phyloP scores from a whole-genome alignment of 2,113 vertebrate genomes.

The Corythaixoides concolor region DNA sequence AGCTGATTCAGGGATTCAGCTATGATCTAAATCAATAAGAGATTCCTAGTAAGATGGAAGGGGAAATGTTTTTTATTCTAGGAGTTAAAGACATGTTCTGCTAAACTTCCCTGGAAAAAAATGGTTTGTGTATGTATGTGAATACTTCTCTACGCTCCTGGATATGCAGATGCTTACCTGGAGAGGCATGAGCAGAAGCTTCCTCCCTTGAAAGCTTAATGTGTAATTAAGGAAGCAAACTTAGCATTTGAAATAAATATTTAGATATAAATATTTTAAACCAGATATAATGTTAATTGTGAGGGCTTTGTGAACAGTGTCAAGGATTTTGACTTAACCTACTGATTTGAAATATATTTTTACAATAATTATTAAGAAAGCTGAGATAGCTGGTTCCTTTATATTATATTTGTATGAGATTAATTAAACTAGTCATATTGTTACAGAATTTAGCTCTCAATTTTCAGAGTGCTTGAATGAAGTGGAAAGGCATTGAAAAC shows the following conservation, averaged over 20 bases:
- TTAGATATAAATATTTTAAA: background rate
- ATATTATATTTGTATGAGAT: constrained; percentile 30
- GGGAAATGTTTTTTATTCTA: background rate
- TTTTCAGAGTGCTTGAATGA: constrained; percentile 62
- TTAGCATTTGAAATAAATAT: background rate
- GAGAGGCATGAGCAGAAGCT: background rate
- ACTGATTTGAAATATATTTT: constrained; percentile 18
- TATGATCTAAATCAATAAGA: background rate
- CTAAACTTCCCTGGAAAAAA: background rate
- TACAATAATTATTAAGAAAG: background rate
- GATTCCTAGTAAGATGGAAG: background rate
- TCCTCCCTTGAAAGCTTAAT: background rate
- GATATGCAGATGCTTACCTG: background rate
- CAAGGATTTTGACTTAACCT: background rate
- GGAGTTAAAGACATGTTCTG: background rate
- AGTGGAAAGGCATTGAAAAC: constrained; percentile 51
- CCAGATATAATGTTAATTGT: background rate
- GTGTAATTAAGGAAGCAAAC: background rate
- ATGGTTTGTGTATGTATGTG: background rate
- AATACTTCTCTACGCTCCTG: accelerated
- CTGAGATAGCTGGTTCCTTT: background rate
- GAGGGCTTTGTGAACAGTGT: background rate
- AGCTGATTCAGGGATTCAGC: background rate
- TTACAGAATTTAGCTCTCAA: constrained; percentile 32
- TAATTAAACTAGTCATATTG: constrained; percentile 30